A percentile compares a stretch with the other conserved stretches of the same genome.
Evolutionary conservation across 2,888 invertebrate genomes (phyloP).

Genomic region (Romanomermis culicivorax): DNA sequence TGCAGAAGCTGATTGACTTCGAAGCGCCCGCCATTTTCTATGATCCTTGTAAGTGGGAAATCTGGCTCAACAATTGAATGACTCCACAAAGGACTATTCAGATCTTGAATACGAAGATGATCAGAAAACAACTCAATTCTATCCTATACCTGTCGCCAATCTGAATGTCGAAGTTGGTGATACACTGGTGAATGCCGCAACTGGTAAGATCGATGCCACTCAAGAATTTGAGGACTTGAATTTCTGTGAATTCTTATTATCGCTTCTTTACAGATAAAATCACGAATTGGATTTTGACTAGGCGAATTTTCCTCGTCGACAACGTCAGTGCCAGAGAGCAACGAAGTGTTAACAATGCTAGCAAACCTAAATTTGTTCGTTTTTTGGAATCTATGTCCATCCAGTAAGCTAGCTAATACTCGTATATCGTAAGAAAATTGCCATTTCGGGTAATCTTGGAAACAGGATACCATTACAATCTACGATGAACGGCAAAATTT

Average conservation of each 20-base stretch:
- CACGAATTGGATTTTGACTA: constrained; percentile 28
- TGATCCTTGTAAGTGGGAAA: too few species aligned
- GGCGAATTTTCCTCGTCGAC: constrained; percentile 6
- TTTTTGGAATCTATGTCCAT: constrained; percentile 22
- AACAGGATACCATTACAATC: neutral
- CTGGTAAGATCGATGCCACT: neutral
- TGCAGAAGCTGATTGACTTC: too few species aligned
- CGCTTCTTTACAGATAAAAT: constrained; percentile 16
- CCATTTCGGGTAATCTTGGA: neutral
- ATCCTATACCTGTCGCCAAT: constrained; percentile 40
- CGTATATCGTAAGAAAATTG: too few species aligned
- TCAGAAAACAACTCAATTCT: constrained; percentile 25
- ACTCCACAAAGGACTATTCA: neutral
- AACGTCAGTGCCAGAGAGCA: constrained; percentile 10
- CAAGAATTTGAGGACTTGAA: neutral
- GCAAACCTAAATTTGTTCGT: constrained; percentile 19
- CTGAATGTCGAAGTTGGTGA: constrained; percentile 34
- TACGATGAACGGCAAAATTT: constrained; percentile 37
- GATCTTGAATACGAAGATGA: neutral
- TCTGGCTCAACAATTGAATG: too few species aligned
- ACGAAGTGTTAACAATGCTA: constrained; percentile 11
- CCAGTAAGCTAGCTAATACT: too few species aligned
- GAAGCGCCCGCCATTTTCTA: too few species aligned
- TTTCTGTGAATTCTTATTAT: too few species aligned
- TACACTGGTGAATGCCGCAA: constrained; percentile 25